Base-by-base conservation (phyloP, 2,113 vertebrate genomes). In the Euleptes europaea region DNA sequence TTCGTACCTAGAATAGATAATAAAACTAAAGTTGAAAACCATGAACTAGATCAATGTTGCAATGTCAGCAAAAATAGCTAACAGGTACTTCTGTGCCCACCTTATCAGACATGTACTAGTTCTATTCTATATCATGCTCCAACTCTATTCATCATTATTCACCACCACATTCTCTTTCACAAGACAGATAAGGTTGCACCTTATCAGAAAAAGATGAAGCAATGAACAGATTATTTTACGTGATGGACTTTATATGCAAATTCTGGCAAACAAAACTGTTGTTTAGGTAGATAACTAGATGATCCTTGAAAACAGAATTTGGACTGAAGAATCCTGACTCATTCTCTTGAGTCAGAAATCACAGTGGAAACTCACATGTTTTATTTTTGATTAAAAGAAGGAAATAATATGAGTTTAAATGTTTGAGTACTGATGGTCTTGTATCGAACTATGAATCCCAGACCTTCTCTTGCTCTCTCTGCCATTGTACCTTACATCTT, bases 1-100 rank as follows among this genome's bases (percentile, higher is more conserved):
- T 97, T 80, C 97, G 93, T 84, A 96, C 95, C 97, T 96, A 80
- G 44, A 73, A 86, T 74, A 86, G 76, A 63, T 63, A 54, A 19
- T 15, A 91, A 86, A 93, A 51, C 73, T 92, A 38, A 82, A 40
- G 84, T 9, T 5, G 67, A 86, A 84, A 44, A 81, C 72, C 6
- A 47, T 33, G 23, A 67, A 66, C 44, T 40, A 86, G 15, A 81
- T 21, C 31, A 57, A 28, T 49, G 21, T 2, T 79, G 57, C 42
- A 73, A 54, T 42, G 8, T 80, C 67, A 86, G 1, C 40, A 75
- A 69, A 77, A 5, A 82, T n/a, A 77, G 1, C 66, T 42, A 71
- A 54, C 33, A 40, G 23, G 15, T 78, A 42, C 28, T 28, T 72
- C 6, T 9, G 70, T 74, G 10, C 0, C 0, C 13, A 19, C 49